Evolutionary conservation across 2,113 vertebrate genomes (phyloP).

Genomic region (Oceanodroma tethys): DNA sequence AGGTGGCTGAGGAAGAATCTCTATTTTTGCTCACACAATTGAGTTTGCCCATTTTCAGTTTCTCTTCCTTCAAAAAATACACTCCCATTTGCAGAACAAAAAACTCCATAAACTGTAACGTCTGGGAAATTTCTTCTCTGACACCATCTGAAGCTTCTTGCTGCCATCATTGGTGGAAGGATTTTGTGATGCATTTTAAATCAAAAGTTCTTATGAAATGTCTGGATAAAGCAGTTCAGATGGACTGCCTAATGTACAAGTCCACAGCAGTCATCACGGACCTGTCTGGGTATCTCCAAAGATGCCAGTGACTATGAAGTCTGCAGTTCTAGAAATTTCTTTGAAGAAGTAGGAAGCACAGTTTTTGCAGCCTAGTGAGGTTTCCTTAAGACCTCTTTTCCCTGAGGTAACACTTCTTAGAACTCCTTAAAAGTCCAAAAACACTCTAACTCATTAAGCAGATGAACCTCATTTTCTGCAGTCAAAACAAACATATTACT

Average conservation of each 20-base stretch:
- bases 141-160: background rate
- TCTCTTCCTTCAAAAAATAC: background rate
- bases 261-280: background rate
- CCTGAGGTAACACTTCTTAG: background rate
- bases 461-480: background rate
- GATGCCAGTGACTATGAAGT: background rate
- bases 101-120: background rate
- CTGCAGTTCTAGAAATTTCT: background rate
- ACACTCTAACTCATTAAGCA: background rate
- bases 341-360: background rate
- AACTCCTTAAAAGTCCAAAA: background rate
- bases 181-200: slow-evolving; percentile 16
- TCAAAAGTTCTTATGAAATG: background rate
- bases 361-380: background rate
- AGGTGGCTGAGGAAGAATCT: background rate
- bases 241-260: background rate
- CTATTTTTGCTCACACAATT: background rate
- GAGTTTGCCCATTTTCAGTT: background rate
- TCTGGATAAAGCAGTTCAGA: background rate
- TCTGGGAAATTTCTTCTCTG: background rate
- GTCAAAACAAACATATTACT: background rate
- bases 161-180: background rate
- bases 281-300: background rate
- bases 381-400: background rate
- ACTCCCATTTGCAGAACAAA: background rate